Evolutionary conservation across 1,140 invertebrate species (phyloP).

Genomic region (Thalassaphorura encarpata): DNA sequence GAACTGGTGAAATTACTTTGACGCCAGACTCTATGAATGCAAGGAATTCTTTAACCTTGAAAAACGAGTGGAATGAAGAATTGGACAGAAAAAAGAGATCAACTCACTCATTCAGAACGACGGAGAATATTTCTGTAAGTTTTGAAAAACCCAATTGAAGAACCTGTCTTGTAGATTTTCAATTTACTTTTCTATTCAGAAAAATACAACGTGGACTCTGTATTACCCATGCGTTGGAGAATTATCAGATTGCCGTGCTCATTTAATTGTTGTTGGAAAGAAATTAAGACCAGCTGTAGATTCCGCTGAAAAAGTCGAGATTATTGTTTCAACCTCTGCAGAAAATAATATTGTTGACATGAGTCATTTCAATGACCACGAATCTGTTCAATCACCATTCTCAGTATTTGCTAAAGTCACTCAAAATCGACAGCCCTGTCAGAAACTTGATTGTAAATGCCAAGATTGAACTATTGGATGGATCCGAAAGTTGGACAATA

Average conservation of each 20-base stretch:
- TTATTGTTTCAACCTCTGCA: constrained; percentile 14
- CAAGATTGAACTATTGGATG: background rate
- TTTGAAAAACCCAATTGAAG: too few species aligned
- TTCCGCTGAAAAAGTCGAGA: background rate
- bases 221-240: background rate
- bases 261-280: background rate
- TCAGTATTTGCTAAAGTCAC: constrained; percentile 19
- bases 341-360: constrained; percentile 16
- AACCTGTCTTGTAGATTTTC: background rate
- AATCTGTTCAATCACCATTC: constrained; percentile 9
- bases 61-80: too few species aligned
- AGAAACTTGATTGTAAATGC: background rate
- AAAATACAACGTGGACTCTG: background rate
- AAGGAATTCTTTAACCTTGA: too few species aligned
- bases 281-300: background rate
- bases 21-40: too few species aligned
- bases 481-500: background rate
- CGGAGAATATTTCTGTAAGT: too few species aligned
- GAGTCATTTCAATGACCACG: background rate
- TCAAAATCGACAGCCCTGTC: background rate
- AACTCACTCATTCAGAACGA: too few species aligned
- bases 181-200: background rate
- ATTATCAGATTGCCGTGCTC: background rate
- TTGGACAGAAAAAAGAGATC: too few species aligned
- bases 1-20: background rate